Evolutionary conservation across 2,797 vertebrate genomes (phyloP).

Genomic region (Potorous gilbertii): DNA sequence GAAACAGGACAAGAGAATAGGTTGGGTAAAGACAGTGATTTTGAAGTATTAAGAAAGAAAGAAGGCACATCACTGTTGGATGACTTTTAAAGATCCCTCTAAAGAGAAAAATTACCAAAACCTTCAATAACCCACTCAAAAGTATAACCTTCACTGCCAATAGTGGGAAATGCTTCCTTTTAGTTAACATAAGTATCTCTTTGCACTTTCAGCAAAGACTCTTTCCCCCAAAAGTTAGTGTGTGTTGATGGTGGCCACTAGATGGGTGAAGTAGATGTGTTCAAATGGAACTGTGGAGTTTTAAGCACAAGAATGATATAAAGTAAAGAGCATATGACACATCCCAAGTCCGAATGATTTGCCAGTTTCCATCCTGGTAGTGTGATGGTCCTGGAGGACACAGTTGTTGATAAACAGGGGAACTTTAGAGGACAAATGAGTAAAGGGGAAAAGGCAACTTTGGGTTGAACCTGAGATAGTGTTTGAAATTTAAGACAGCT

Average conservation of each 20-base stretch:
- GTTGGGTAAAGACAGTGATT: too few relatives aligned
- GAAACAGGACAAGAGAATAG: not conserved
- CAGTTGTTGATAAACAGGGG: not conserved
- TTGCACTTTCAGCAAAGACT: not conserved
- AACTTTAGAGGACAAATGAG: not conserved
- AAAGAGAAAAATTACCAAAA: constrained; percentile 11
- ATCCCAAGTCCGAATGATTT: not conserved
- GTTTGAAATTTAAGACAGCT: not conserved
- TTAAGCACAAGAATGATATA: not conserved
- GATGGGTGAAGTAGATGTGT: not conserved
- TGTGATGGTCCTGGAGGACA: not conserved
- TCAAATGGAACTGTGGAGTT: not conserved
- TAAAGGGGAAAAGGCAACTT: not conserved
- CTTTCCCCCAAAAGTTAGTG: not conserved
- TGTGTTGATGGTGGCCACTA: not conserved
- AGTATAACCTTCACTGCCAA: not conserved
- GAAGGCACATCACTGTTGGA: too few relatives aligned
- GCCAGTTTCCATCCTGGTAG: not conserved
- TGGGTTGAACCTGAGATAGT: not conserved
- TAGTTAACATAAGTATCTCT: not conserved
- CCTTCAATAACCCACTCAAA: constrained; percentile 29
- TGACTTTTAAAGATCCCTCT: not conserved
- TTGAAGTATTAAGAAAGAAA: too few relatives aligned
- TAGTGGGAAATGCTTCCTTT: not conserved
- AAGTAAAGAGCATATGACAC: not conserved